Base-by-base conservation (phyloP, 1,140 invertebrate genomes). In the Macrostomum lignano region DNA sequence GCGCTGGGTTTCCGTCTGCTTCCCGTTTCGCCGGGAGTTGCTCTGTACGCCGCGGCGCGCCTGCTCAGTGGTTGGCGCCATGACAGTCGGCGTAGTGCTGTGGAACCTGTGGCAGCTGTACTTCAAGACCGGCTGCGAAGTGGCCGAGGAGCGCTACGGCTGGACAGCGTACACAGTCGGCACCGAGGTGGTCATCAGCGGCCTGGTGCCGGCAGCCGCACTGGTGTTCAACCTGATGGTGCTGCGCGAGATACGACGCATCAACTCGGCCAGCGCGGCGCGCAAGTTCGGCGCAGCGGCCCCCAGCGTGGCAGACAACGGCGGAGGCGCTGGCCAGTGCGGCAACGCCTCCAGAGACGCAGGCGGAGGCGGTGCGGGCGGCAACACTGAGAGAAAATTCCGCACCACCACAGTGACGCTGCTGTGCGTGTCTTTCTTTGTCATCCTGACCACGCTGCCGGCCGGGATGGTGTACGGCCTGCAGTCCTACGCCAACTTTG, bases 1-100 rank as follows among this genome's bases (percentile, higher is more conserved):
- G 56, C 64, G 84, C 25, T 93, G 78, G 58, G 73, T 93, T 23
- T 81, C 82, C 0, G 81, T 94, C 1, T 88, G 81, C 48, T 77
- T 84, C 55, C 82, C 81, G 1, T 62, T 91, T n/a, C 66, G 77
- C 53, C 21, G 50, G 15, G 41, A 47, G 20, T 38, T 42, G 9
- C 46, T 44, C 32, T 52, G 49, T 33, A 88, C 79, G 0, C 78
- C 77, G 43, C 70, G 74, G 10, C 61, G 79, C 24, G 77, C 81
- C 4, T 41, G 44, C 7, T 38, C 42, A 6, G 46, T 46, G 3
- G 26, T 13, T 7, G 5, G 14, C n/a, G n/a, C n/a, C n/a, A n/a
- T n/a, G n/a, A n/a, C n/a, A n/a, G n/a, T n/a, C n/a, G n/a, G n/a
- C n/a, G n/a, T n/a, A n/a, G n/a, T n/a, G n/a, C n/a, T n/a, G n/a